Evolutionary conservation across 2,113 vertebrate species (phyloP), one percentile per base, ranked within the genome.

Genomic region (Podiceps cristatus): DNA sequence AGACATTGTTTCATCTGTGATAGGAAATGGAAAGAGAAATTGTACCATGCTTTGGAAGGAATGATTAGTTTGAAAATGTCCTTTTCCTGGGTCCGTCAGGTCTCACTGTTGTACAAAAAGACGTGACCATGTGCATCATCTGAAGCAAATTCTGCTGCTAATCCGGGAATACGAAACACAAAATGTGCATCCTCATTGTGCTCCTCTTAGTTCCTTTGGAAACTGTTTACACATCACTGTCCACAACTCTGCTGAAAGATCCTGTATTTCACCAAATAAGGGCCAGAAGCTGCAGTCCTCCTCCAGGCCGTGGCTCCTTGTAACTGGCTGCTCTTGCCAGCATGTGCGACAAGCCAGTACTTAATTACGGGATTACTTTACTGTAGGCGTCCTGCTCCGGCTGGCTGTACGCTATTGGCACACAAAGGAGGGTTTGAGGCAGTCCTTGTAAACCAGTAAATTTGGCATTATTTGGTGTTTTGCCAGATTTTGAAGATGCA

Each of bases 371-470:
- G 58, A 7, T 24, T 52, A 18, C 18, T 68, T 28, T 37, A 5
- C 35, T 11, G 53, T 1, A 7, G 60, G 68, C 42, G 47, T 35
- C 69, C 75, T 42, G 66, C 71, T 19, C 59, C 52, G 59, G 52
- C 53, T 69, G 10, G 2, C 24, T 62, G 47, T 7, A 3, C 37
- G 7, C 33, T 3, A 9, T 11, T 11, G 49, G 15, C 2, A 0
- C 11, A 3, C 25, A 27, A 29, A 9, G 67, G 74, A 5, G 28
- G n/a, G 42, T 18, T 5, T 3, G 10, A 20, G 49, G 5, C 64
- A 31, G 20, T 13, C 64, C n/a, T 16, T 11, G n/a, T 13, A 5
- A 76, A 37, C 8, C 3, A 5, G 22, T 31, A 27, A 4, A 71
- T 62, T 72, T 22, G 64, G 24, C 53, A 19, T 47, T 29, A 9